Conservation (phyloP, 2,113 vertebrate species). For the Caranx ignobilis region DNA sequence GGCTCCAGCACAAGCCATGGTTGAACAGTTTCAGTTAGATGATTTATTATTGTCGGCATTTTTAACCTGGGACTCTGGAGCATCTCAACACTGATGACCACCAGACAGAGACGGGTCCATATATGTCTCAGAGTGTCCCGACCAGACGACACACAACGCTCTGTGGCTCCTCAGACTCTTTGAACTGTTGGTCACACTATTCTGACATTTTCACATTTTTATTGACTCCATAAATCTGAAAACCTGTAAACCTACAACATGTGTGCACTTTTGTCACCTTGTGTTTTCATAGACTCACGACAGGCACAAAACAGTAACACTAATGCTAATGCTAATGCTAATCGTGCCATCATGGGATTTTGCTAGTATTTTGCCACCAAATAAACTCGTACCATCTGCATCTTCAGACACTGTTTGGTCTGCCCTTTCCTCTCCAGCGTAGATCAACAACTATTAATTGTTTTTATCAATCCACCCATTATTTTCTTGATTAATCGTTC, state of each 20-base stretch:
- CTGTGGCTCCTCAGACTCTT: conserved; percentile 26
- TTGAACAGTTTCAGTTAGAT: conserved; percentile 11
- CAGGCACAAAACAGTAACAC: background rate
- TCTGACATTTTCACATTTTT: background rate
- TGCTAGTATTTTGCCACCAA: background rate
- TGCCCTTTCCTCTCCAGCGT: background rate
- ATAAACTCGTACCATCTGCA: background rate
- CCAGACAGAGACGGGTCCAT: conserved; percentile 8
- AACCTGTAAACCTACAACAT: background rate
- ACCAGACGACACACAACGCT: conserved; percentile 18
- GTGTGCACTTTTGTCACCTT: background rate
- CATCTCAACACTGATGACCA: background rate
- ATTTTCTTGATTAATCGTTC: background rate
- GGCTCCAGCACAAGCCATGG: conserved; percentile 22
- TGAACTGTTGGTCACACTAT: background rate
- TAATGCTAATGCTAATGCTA: background rate
- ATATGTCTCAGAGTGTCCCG: conserved; percentile 24
- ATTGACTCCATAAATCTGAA: background rate
- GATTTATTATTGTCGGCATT: conserved; percentile 44
- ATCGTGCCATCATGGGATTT: background rate
- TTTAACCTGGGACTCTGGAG: conserved; percentile 41
- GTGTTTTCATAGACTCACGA: background rate
- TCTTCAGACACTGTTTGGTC: too few relatives aligned
- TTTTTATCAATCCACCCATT: too few relatives aligned
- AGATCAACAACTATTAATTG: too few relatives aligned